These are phyloP conservation scores for Melitaea athalia DNA, from an alignment of 2,888 invertebrate genomes.

Conservation along the genomic window DNA sequence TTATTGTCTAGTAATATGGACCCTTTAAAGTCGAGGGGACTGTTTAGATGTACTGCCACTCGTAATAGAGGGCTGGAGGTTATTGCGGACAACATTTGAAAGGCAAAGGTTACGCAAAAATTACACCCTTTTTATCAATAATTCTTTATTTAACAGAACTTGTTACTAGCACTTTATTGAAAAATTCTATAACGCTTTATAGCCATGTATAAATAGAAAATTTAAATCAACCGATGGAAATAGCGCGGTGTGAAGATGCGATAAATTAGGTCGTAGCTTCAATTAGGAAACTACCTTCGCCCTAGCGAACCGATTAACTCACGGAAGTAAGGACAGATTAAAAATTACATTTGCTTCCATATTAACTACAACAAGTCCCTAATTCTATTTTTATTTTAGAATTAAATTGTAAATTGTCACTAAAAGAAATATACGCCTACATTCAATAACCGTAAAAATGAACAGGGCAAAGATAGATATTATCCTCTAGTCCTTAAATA, in stretches of 20 bases:
- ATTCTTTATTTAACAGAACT: too few relatives aligned
- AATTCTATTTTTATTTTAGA: too few relatives aligned
- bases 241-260: constrained; percentile 26
- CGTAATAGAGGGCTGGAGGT: constrained; percentile 33
- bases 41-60: constrained; percentile 21
- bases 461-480: constrained; percentile 9
- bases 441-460: not conserved
- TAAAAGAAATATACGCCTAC: not conserved
- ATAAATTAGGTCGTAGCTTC: constrained; percentile 34
- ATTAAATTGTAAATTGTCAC: not conserved
- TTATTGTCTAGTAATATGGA: constrained; percentile 23
- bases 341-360: constrained; percentile 12
- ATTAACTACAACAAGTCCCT: not conserved
- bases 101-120: constrained; percentile 3
- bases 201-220: constrained; percentile 14
- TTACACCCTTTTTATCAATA: not conserved
- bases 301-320: constrained; percentile 22
- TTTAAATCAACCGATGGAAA: constrained; percentile 34
- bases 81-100: constrained; percentile 26
- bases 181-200: not conserved
- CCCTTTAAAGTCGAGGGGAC: constrained; percentile 11
- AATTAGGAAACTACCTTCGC: constrained; percentile 30
- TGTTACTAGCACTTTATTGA: not conserved
- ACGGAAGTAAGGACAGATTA: constrained; percentile 24
- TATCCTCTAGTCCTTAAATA: constrained; percentile 31